phyloP scores from a whole-genome alignment of 2,888 invertebrate species.

The Lepetodrilus schrolli region DNA sequence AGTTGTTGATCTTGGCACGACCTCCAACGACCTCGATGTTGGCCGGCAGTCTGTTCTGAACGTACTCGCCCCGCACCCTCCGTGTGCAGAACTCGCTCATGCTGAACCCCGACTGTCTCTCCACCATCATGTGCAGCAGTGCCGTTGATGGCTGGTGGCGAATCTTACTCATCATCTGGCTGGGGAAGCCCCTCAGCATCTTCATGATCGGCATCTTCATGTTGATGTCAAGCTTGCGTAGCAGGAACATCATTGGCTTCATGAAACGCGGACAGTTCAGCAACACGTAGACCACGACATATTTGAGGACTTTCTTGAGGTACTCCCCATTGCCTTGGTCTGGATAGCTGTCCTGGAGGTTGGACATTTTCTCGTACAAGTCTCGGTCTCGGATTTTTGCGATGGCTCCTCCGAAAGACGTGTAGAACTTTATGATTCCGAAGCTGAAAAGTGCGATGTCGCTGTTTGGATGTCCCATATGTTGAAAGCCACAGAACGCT shows the following conservation, averaged over 20 bases:
- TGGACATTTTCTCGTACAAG: conserved; percentile 62
- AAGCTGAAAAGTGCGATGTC: conserved; percentile 75
- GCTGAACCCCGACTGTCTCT: conserved; percentile 58
- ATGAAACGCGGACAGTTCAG: conserved; percentile 65
- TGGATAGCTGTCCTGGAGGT: conserved; percentile 56
- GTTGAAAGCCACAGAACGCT: conserved; percentile 70
- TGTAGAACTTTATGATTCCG: conserved; percentile 74
- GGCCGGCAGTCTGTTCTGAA: conserved; percentile 63
- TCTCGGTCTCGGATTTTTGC: conserved; percentile 67
- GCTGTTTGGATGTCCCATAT: conserved; percentile 69
- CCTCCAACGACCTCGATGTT: conserved; percentile 66
- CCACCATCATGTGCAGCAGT: conserved; percentile 66
- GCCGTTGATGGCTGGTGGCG: conserved; percentile 70
- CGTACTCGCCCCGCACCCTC: conserved; percentile 71
- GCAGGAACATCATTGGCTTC: conserved; percentile 53
- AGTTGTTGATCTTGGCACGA: conserved; percentile 67
- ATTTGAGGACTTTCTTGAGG: conserved; percentile 71
- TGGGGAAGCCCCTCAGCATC: conserved; percentile 72
- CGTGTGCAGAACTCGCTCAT: conserved; percentile 53
- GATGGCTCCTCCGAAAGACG: conserved; percentile 74
- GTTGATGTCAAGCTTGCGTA: conserved; percentile 56
- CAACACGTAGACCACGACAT: conserved; percentile 59
- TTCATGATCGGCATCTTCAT: conserved; percentile 66
- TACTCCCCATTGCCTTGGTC: conserved; percentile 65
- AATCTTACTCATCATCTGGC: conserved; percentile 62